These are phyloP conservation scores for Camponotus fellah DNA, from an alignment of 2,888 invertebrate genomes.

Conservation along the genomic window DNA sequence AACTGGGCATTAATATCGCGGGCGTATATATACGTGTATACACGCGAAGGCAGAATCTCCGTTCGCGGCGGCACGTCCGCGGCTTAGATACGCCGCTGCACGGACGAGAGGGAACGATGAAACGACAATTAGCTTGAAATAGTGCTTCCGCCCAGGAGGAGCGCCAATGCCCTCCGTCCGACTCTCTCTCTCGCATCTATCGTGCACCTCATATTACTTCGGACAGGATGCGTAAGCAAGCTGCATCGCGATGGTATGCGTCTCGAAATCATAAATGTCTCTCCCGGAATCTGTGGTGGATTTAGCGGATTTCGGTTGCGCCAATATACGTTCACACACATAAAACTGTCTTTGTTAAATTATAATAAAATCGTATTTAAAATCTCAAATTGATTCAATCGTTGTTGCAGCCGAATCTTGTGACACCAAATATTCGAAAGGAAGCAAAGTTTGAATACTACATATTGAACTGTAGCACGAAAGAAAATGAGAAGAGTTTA, in stretches of 20 bases:
- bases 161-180: slow-evolving; percentile 74
- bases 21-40: slow-evolving; percentile 40
- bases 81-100: slow-evolving; percentile 64
- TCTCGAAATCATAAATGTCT: slow-evolving; percentile 50
- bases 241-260: slow-evolving; percentile 16
- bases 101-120: slow-evolving; percentile 78
- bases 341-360: slow-evolving; percentile 19
- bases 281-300: slow-evolving; percentile 13
- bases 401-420: background rate
- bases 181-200: slow-evolving; percentile 50
- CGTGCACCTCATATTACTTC: slow-evolving; percentile 45
- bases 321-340: background rate
- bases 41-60: slow-evolving; percentile 64
- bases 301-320: background rate
- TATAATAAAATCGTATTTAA: background rate
- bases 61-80: slow-evolving; percentile 59
- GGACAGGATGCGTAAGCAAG: slow-evolving; percentile 57
- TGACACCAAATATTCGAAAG: background rate
- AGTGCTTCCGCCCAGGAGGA: slow-evolving; percentile 82
- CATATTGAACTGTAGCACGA: background rate
- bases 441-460: background rate
- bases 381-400: background rate
- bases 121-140: slow-evolving; percentile 85
- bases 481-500: background rate
- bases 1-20: slow-evolving; percentile 67